These are phyloP conservation scores for Bombus pascuorum DNA, from an alignment of 1,140 invertebrate species.

Conservation along the genomic window DNA sequence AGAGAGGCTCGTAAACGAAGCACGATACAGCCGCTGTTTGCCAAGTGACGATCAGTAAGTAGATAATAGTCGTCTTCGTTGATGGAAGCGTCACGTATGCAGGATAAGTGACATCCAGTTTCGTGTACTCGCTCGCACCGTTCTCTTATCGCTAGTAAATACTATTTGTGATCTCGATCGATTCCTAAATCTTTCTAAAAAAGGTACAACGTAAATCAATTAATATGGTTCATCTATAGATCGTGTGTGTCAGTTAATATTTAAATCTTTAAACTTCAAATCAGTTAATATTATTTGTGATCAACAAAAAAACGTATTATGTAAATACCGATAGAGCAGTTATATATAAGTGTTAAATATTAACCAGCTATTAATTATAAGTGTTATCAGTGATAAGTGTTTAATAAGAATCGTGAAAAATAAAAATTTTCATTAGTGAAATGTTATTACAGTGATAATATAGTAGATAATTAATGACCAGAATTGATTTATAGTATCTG, in stretches of 20 bases:
- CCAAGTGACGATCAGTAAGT: conserved; percentile 59
- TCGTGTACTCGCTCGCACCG: conserved; percentile 2
- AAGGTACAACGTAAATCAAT: neutral
- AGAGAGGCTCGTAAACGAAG: conserved; percentile 23
- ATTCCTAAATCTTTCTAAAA: neutral
- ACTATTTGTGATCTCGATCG: neutral
- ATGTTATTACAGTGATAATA: neutral
- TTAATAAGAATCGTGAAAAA: neutral
- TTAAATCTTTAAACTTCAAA: neutral
- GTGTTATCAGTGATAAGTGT: neutral
- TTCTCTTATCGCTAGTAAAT: conserved; percentile 30
- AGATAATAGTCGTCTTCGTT: conserved; percentile 72
- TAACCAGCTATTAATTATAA: neutral
- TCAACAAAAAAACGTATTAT: neutral
- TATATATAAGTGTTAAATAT: neutral
- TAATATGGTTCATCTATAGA: neutral
- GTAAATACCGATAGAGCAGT: neutral
- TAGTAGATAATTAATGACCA: neutral
- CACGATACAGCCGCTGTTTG: conserved; percentile 46
- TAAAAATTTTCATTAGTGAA: neutral
- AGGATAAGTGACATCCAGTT: conserved; percentile 41
- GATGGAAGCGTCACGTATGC: conserved; percentile 52
- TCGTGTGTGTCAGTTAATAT: neutral
- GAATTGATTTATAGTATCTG: neutral
- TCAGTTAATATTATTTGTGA: neutral